Evolutionary conservation across 2,113 vertebrate genomes (phyloP).

Genomic region (Heterochromis multidens): DNA sequence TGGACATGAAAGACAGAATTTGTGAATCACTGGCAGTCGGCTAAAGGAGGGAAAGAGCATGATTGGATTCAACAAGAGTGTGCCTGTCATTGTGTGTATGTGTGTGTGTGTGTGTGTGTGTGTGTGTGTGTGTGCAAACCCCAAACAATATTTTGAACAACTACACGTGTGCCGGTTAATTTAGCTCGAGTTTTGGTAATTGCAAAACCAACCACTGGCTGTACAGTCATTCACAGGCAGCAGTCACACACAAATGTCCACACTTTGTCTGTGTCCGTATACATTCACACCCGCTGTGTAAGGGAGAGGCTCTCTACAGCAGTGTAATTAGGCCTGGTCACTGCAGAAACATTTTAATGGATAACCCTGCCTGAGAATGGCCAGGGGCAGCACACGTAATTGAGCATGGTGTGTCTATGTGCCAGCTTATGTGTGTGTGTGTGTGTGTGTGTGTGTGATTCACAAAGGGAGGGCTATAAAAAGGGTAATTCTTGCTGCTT

Average conservation of each 20-base stretch:
- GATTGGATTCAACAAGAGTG: constrained; percentile 17
- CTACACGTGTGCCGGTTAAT: constrained; percentile 15
- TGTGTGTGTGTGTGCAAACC: background rate
- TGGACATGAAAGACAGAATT: constrained; percentile 47
- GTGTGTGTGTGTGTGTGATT: background rate
- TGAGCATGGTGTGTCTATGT: constrained; percentile 12
- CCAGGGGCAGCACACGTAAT: constrained; percentile 38
- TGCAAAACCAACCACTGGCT: constrained; percentile 3
- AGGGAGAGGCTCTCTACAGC: constrained; percentile 48
- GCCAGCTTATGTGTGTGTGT: background rate
- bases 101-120: background rate
- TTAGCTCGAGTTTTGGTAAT: constrained; percentile 41
- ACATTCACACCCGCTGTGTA: constrained; percentile 16
- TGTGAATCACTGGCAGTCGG: constrained; percentile 23
- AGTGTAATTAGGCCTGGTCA: constrained; percentile 58
- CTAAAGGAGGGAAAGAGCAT: background rate
- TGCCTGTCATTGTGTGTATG: background rate
- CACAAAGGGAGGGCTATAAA: background rate
- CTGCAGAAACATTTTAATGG: constrained; percentile 52
- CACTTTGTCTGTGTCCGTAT: background rate
- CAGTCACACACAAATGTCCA: constrained; percentile 4
- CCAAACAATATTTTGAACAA: constrained; percentile 23
- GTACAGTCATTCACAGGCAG: constrained; percentile 22
- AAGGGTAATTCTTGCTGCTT: constrained; percentile 4
- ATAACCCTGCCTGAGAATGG: constrained; percentile 55